Conservation (phyloP, 2,113 vertebrate genomes). For the Daboia siamensis region DNA sequence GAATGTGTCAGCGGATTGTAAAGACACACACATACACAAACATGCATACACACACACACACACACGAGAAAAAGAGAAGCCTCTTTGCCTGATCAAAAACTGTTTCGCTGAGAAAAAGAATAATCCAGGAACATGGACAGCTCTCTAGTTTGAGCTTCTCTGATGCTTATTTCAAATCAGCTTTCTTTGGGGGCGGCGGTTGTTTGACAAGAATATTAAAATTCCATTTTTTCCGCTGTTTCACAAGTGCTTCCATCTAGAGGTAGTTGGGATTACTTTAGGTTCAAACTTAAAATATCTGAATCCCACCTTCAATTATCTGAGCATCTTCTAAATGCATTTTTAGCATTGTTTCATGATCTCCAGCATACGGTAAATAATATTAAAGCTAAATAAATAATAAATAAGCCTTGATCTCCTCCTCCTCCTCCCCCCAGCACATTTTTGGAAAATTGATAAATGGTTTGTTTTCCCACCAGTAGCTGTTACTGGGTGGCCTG, state of each 20-base stretch:
- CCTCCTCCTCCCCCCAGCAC: too few species aligned
- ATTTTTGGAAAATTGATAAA: not conserved
- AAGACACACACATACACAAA: not conserved
- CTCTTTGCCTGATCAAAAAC: not conserved
- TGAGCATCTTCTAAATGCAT: too few species aligned
- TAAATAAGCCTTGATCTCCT: not conserved
- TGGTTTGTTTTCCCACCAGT: not conserved
- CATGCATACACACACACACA: too few species aligned
- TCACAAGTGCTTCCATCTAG: not conserved
- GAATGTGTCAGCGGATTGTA: not conserved
- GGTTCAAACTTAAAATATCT: not conserved
- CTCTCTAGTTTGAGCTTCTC: not conserved
- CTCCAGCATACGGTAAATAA: not conserved
- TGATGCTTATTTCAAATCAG: not conserved
- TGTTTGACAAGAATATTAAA: not conserved
- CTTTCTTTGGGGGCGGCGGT: not conserved
- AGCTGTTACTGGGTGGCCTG: not conserved
- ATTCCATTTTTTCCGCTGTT: not conserved
- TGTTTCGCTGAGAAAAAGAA: not conserved
- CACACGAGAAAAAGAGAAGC: not conserved
- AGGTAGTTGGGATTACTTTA: not conserved
- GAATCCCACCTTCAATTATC: too few species aligned
- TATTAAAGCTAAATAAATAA: not conserved
- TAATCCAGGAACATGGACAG: not conserved
- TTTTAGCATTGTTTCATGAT: too few species aligned